phyloP scores from a whole-genome alignment of 2,113 vertebrate genomes.

The Bostrychus sinensis region DNA sequence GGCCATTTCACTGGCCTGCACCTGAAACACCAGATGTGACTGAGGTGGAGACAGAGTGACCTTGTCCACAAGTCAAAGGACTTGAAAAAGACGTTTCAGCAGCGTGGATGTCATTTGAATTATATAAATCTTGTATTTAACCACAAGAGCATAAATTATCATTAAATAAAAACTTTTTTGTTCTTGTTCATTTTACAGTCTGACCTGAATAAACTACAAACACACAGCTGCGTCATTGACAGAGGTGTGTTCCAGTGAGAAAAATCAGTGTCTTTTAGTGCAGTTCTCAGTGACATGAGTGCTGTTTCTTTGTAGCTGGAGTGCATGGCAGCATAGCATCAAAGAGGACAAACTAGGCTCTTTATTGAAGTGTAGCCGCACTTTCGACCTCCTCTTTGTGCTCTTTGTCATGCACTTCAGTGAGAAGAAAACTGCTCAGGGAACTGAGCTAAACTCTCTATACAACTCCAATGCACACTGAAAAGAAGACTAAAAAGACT shows the following conservation, averaged over 20 bases:
- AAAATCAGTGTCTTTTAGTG: slow-evolving; percentile 58
- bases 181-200: neutral
- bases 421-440: slow-evolving; percentile 58
- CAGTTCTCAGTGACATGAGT: slow-evolving; percentile 59
- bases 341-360: slow-evolving; percentile 75
- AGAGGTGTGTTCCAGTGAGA: slow-evolving; percentile 41
- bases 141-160: slow-evolving; percentile 19
- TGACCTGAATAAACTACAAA: neutral
- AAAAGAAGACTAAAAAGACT: neutral
- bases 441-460: slow-evolving; percentile 59
- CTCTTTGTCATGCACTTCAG: slow-evolving; percentile 67
- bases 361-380: slow-evolving; percentile 73
- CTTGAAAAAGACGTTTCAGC: slow-evolving; percentile 48
- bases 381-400: slow-evolving; percentile 73
- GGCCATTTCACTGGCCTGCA: slow-evolving; percentile 1
- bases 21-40: slow-evolving; percentile 50
- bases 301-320: slow-evolving; percentile 64
- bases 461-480: slow-evolving; percentile 39
- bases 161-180: neutral
- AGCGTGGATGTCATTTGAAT: slow-evolving; percentile 39
- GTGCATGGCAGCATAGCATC: slow-evolving; percentile 70
- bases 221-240: slow-evolving; percentile 29
- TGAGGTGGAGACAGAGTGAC: slow-evolving; percentile 17
- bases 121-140: slow-evolving; percentile 8
- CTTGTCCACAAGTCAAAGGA: slow-evolving; percentile 4